These are phyloP conservation scores for Leucophenga varia DNA, from an alignment of 1,140 invertebrate species.

Conservation along the genomic window DNA sequence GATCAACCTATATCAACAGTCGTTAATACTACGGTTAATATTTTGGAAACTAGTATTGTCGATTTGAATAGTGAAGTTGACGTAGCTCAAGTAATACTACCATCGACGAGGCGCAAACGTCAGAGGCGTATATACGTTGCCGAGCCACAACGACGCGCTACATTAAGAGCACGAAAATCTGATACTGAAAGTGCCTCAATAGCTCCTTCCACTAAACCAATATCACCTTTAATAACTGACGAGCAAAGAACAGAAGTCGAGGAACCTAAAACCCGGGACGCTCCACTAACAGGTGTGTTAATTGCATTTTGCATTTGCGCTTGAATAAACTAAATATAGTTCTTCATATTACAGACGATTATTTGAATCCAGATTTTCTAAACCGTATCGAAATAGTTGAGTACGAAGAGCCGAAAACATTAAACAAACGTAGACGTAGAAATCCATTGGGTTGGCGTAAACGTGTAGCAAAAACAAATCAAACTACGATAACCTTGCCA, in stretches of 20 bases:
- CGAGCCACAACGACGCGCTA: constrained; percentile 23
- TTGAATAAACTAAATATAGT: too few species aligned
- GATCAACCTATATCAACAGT: constrained; percentile 13
- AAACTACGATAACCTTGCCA: too few species aligned
- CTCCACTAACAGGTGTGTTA: too few species aligned
- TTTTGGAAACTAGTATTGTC: too few species aligned
- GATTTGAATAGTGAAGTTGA: too few species aligned
- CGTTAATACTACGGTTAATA: too few species aligned
- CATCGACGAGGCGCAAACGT: constrained; percentile 15
- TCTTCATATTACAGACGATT: too few species aligned
- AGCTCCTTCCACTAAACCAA: constrained; percentile 1
- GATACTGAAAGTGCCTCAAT: constrained; percentile 1
- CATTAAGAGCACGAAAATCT: constrained; percentile 24
- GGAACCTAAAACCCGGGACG: too few species aligned
- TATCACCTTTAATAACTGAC: neutral
- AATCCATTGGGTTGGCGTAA: constrained; percentile 22
- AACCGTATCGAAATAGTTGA: constrained; percentile 26
- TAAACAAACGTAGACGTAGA: constrained; percentile 20
- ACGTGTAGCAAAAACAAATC: neutral
- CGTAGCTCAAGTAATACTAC: neutral
- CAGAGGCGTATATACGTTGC: constrained; percentile 30
- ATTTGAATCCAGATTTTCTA: constrained; percentile 26
- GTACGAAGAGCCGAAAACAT: constrained; percentile 21
- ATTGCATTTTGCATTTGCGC: too few species aligned
- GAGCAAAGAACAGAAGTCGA: too few species aligned